phyloP scores from a whole-genome alignment of 1,140 invertebrate species.

The Meloidogyne exigua region DNA sequence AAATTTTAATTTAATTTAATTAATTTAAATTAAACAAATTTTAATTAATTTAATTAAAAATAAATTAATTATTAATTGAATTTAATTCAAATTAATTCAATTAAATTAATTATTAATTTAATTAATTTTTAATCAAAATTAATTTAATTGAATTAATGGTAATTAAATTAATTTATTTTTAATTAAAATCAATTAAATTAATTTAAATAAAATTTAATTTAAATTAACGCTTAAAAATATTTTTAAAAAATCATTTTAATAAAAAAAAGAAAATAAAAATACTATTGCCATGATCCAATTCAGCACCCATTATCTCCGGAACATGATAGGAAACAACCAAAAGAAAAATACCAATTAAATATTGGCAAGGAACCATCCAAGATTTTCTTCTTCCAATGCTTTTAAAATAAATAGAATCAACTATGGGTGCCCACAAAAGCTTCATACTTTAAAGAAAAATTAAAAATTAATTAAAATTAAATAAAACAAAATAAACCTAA shows the following conservation, averaged over 20 bases:
- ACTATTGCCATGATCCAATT: conserved; percentile 23
- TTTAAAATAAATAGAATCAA: conserved; percentile 82
- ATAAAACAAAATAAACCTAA: conserved; percentile 59
- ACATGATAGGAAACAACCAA: conserved; percentile 76
- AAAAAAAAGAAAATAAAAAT: not conserved
- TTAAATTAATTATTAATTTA: not conserved
- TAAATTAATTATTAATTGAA: no score
- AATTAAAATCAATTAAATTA: no score
- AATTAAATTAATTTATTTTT: not conserved
- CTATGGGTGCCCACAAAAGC: conserved; percentile 93
- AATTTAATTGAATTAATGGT: not conserved
- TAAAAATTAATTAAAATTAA: not conserved
- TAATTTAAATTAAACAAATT: not conserved
- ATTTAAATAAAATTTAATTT: not conserved
- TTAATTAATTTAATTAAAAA: not conserved
- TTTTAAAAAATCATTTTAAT: not conserved
- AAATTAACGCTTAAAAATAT: not conserved
- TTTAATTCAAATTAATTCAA: not conserved
- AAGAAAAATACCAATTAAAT: conserved; percentile 75
- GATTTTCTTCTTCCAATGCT: conserved; percentile 88
- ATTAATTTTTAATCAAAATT: not conserved
- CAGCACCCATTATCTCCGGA: conserved; percentile 74
- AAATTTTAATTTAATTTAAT: not conserved
- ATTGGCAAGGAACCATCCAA: conserved; percentile 87
- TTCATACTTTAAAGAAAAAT: conserved; percentile 70